These are phyloP conservation scores for Poecilus cupreus DNA, from an alignment of 2,888 invertebrate genomes.

Conservation along the genomic window DNA sequence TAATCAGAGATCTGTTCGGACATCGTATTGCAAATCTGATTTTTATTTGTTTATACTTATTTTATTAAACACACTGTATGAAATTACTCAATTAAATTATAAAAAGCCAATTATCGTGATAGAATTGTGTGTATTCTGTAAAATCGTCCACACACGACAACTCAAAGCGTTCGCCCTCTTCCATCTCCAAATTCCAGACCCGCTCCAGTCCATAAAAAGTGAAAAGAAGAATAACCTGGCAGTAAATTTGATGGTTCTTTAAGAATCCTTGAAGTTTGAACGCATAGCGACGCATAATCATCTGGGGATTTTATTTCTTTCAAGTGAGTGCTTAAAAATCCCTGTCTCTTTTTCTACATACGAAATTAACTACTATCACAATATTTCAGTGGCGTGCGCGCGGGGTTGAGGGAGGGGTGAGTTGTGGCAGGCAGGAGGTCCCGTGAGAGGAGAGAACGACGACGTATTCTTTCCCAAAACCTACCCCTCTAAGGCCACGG, in stretches of 20 bases:
- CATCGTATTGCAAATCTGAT: no score
- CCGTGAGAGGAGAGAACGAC: no score
- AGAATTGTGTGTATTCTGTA: not conserved
- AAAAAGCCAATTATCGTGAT: not conserved
- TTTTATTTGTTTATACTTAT: no score
- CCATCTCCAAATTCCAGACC: not conserved
- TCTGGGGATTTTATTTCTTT: conserved; percentile 34
- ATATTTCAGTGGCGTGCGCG: conserved; percentile 47
- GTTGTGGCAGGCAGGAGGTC: no score
- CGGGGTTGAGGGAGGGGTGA: not conserved
- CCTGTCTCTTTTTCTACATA: conserved; percentile 45
- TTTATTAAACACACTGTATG: no score
- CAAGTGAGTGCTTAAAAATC: conserved; percentile 30
- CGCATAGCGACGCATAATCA: conserved; percentile 31
- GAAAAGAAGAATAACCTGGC: conserved; percentile 35
- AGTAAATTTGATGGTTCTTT: conserved; percentile 43
- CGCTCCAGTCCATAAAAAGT: not conserved
- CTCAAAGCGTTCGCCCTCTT: not conserved
- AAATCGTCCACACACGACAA: not conserved
- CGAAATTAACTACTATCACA: conserved; percentile 58
- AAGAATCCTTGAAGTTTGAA: conserved; percentile 29
- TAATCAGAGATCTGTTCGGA: no score
- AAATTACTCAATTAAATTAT: no score
- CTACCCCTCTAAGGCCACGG: no score
- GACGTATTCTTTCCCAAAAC: no score